phyloP scores from a whole-genome alignment of 2,797 vertebrate species.

The Sphenopsis melanotis region DNA sequence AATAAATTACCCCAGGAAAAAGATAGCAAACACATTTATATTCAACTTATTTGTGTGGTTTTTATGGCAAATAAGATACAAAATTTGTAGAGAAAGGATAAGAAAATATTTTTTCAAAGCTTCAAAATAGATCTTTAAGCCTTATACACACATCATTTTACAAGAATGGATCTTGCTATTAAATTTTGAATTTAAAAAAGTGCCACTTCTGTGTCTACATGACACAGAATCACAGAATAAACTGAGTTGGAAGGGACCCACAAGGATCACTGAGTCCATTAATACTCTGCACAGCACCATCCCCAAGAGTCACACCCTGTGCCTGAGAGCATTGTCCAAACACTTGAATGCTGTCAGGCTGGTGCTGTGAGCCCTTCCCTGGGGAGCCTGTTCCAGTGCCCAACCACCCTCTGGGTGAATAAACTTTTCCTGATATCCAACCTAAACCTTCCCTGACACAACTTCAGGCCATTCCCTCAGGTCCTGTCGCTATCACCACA shows the following conservation, averaged over 20 bases:
- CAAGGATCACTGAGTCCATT: not conserved
- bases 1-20: not conserved
- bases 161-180: not conserved
- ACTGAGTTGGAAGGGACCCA: not conserved
- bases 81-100: not conserved
- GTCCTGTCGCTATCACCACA: not conserved
- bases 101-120: not conserved
- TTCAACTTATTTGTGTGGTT: not conserved
- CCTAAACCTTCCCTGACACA: not conserved
- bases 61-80: not conserved
- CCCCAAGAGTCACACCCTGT: not conserved
- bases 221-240: not conserved
- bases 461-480: fast-evolving
- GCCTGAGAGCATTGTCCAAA: not conserved
- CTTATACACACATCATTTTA: not conserved
- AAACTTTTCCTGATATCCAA: fast-evolving
- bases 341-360: fast-evolving
- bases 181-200: not conserved
- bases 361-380: fast-evolving
- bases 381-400: not conserved
- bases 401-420: fast-evolving
- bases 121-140: not conserved
- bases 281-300: not conserved
- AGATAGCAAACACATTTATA: not conserved
- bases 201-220: not conserved